Base-by-base conservation (phyloP, 2,888 invertebrate species). In the Xanthia icteritia region DNA sequence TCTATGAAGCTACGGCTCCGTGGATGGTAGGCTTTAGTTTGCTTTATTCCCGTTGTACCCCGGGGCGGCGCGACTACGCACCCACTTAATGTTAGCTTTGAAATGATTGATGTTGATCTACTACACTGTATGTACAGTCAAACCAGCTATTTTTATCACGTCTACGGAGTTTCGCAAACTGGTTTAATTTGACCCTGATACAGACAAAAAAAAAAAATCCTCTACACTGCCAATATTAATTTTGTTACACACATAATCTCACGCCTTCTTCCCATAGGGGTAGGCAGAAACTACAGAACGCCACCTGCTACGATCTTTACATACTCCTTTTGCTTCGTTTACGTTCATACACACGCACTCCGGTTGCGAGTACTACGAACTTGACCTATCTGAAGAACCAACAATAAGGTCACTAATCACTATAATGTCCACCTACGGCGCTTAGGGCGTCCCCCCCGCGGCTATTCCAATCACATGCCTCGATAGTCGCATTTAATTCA, bases 31-130 rank as follows among this genome's bases (percentile, higher is more conserved):
- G 8, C 60, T 23, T 73, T 60, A 84, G 86, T 84, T 89, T 85
- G 79, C 84, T 83, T 81, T 86, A 85, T 87, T 88, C 84, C 83
- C 86, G 78, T 75, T 84, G 76, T 76, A 76, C 90, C 91, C 89
- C 77, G 76, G 66, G 91, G 93, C 90, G 75, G 60, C 81, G 84
- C 51, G 15, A 67, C 80, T 76, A 83, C 86, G 80, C 83, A 82
- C 74, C 75, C 84, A 86, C 84, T 87, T 91, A 90, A 92, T 92
- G 88, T 90, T 86, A 81, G 89, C 84, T 81, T 85, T 77, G 73
- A 65, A 84, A 88, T 92, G 92, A 93, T 92, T 90, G 91, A 92
- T 91, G 90, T 77, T 81, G 76, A 82, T 77, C 83, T 86, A 63
- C 74, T 51, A 78, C 58, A 79, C 77, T 58, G 76, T 78, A 74